Conservation (phyloP, 2,888 invertebrate genomes). For the Neocrepidodera transversa region DNA sequence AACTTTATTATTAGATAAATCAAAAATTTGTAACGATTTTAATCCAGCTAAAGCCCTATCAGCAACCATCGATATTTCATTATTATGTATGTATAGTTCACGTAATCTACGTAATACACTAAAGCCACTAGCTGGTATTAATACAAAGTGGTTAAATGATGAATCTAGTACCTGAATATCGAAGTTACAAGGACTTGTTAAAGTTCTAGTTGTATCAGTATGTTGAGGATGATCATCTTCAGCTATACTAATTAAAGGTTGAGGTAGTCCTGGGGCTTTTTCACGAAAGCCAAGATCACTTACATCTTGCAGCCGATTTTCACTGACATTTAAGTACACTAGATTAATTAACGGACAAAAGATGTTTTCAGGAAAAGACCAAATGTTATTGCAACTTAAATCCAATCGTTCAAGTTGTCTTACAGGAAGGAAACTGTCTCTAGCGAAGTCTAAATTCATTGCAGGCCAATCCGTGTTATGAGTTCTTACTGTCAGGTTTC, state of each 20-base stretch:
- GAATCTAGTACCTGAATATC: conserved; percentile 85
- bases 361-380: conserved; percentile 85
- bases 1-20: conserved; percentile 90
- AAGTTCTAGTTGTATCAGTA: conserved; percentile 51
- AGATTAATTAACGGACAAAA: conserved; percentile 84
- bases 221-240: conserved; percentile 62
- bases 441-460: conserved; percentile 82
- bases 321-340: conserved; percentile 82
- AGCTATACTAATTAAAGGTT: conserved; percentile 70
- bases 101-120: conserved; percentile 79
- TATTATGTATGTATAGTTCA: conserved; percentile 84
- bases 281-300: conserved; percentile 86
- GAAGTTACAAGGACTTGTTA: conserved; percentile 70
- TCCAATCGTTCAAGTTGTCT: conserved; percentile 84
- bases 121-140: conserved; percentile 84
- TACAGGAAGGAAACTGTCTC: conserved; percentile 78
- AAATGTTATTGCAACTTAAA: conserved; percentile 87
- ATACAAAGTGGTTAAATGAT: conserved; percentile 83
- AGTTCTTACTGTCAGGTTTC: conserved; percentile 85
- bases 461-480: conserved; percentile 86
- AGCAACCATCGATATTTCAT: conserved; percentile 87
- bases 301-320: conserved; percentile 87
- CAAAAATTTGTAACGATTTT: conserved; percentile 82
- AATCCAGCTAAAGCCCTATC: conserved; percentile 84
- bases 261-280: conserved; percentile 66